A percentile compares a stretch with the other conserved stretches of the same genome.
phyloP scores from a whole-genome alignment of 2,113 vertebrate species.

The Calyptommatus sinebrachiatus region DNA sequence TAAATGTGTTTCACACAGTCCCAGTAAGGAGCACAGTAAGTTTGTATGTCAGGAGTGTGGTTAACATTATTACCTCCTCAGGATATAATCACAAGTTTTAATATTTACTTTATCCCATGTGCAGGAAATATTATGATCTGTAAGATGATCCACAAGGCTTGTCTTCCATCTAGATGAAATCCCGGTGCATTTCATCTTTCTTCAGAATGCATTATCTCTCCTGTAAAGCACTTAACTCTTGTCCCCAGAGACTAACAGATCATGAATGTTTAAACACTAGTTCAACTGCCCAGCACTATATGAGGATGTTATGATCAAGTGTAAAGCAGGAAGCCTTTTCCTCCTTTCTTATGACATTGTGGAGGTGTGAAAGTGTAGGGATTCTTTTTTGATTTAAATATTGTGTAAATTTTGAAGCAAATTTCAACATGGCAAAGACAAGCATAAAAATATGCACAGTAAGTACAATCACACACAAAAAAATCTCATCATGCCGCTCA shows the following conservation, averaged over 20 bases:
- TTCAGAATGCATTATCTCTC: slow-evolving; percentile 10
- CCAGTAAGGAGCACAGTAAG: background rate
- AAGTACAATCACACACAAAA: no score
- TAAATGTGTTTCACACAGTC: slow-evolving; percentile 33
- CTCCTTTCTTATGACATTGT: background rate
- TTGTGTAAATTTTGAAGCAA: no score
- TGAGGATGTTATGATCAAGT: slow-evolving; percentile 21
- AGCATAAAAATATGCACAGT: no score
- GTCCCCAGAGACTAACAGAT: slow-evolving; percentile 6
- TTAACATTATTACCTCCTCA: slow-evolving; percentile 34
- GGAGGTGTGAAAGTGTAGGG: background rate
- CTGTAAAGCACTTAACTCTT: background rate
- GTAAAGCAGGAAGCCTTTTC: background rate
- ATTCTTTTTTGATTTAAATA: background rate
- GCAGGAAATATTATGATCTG: slow-evolving; percentile 27
- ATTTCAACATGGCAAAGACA: no score
- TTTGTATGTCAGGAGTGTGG: slow-evolving; percentile 30
- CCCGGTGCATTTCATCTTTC: background rate
- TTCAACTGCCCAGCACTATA: background rate
- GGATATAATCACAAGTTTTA: slow-evolving; percentile 20
- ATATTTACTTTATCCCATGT: slow-evolving; percentile 17
- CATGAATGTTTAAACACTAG: slow-evolving; percentile 10
- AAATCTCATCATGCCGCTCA: no score
- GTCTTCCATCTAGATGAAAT: slow-evolving; percentile 11
- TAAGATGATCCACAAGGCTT: background rate